Evolutionary conservation across 2,113 vertebrate genomes (phyloP), one percentile per base, ranked within the genome.

Genomic region (Cygnus atratus): DNA sequence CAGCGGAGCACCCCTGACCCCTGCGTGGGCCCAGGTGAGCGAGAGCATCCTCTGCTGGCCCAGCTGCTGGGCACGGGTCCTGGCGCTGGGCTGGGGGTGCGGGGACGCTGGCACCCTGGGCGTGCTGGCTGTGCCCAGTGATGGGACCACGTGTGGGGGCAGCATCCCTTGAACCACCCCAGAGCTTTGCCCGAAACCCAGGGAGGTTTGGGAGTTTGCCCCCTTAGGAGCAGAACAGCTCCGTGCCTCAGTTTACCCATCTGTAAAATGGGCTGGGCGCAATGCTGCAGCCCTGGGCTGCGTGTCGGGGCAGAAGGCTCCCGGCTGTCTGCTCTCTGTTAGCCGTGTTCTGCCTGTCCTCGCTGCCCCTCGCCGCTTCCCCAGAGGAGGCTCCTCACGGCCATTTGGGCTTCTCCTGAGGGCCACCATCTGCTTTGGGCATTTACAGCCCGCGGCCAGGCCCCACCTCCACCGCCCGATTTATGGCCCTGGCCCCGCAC

Each of bases 141-240:
- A 19, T 0, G 4, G 43, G 39, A 18, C 16, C 9, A 0, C 0
- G 6, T 18, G 35, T 1, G 10, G 44, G 39, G 11, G 7, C 39
- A 35, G 37, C 66, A 55, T 70, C 44, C 54, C 52, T 29, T 4
- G 28, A 61, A 33, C 43, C 9, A 1, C 58, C 1, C 0, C 3
- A 4, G 63, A 39, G 61, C 37, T 79, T 20, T 65, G 52, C 44
- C 52, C 25, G 0, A 29, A 29, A 13, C 18, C 0, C 7, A 11
- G 10, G 37, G 21, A 24, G 18, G 5, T 24, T 25, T 39, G 28
- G 57, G 75, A 43, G 4, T 33, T 76, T 68, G 12, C 17, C 43
- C 48, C 46, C 48, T 59, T 3, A 52, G 50, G 55, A 43, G 3
- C 33, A 3, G 48, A 4, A 29, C 39, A 50, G 24, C 1, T 0